These are phyloP conservation scores for Callithrix jacchus DNA, from an alignment of 2,113 vertebrate genomes.

Conservation along the genomic window DNA sequence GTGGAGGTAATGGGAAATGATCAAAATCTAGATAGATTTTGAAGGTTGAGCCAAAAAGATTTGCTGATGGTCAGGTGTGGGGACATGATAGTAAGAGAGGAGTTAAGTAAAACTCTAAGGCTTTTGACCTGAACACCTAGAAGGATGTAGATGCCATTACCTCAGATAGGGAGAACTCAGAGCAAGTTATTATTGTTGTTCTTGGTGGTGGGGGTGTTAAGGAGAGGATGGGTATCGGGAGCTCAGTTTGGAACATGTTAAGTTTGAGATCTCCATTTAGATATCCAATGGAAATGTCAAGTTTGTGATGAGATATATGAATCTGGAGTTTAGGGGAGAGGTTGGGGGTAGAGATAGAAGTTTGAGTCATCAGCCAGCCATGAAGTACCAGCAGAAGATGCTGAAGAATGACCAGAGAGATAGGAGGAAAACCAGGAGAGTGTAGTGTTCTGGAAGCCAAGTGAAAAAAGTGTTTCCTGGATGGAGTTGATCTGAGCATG, in stretches of 20 bases:
- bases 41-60: background rate
- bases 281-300: background rate
- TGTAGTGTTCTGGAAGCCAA: too few species aligned
- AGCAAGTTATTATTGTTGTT: background rate
- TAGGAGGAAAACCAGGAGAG: background rate
- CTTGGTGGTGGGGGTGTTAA: background rate
- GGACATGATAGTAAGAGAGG: background rate
- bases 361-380: background rate
- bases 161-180: background rate
- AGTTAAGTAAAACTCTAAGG: background rate
- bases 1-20: background rate
- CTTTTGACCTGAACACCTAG: background rate
- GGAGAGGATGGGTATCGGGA: background rate
- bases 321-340: background rate
- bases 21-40: background rate
- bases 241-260: background rate
- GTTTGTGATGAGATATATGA: conserved; percentile 10
- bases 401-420: background rate
- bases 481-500: background rate
- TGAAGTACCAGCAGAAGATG: background rate
- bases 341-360: background rate
- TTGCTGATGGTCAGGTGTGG: background rate
- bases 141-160: background rate
- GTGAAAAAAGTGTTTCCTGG: background rate
- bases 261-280: background rate